A percentile compares a stretch with the other conserved stretches of the same genome.
Evolutionary conservation across 2,797 vertebrate genomes (phyloP).

Genomic region (Silurus lanzhouensis): DNA sequence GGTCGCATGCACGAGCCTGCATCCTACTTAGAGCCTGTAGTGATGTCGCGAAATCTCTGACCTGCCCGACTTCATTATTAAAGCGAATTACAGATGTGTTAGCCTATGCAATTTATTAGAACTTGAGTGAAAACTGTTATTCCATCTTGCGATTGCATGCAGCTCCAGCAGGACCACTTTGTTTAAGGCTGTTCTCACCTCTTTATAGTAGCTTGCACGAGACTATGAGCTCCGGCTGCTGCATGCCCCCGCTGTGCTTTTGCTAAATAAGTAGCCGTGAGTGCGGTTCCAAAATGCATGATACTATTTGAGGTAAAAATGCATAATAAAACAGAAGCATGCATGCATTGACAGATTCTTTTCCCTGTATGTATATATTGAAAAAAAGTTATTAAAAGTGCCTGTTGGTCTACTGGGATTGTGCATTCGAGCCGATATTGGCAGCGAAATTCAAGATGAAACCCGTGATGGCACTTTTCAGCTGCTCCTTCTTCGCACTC

Average conservation of each 20-base stretch:
- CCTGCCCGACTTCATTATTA: not conserved
- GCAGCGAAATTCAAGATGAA: slow-evolving; percentile 76
- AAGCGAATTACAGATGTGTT: not conserved
- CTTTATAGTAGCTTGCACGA: slow-evolving; percentile 46
- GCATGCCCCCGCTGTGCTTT: slow-evolving; percentile 23
- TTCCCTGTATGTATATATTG: not conserved
- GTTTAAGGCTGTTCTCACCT: slow-evolving; percentile 69
- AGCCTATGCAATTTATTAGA: not conserved
- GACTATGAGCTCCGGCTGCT: slow-evolving; percentile 18
- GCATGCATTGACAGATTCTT: not conserved
- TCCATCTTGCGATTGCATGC: slow-evolving; percentile 12
- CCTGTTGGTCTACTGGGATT: slow-evolving; percentile 23
- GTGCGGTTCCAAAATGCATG: slow-evolving; percentile 15
- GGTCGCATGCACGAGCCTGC: not conserved
- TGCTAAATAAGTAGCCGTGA: slow-evolving; percentile 4
- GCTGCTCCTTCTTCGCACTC: slow-evolving; percentile 67
- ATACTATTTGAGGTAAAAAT: not conserved
- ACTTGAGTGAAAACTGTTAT: not conserved
- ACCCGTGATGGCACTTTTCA: slow-evolving; percentile 78
- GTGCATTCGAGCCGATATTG: slow-evolving; percentile 61
- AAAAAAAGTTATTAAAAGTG: slow-evolving; percentile 16
- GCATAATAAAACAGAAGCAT: not conserved
- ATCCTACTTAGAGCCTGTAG: not conserved
- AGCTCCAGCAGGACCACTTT: slow-evolving; percentile 57
- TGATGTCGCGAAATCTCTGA: not conserved